A percentile compares a stretch with the other conserved stretches of the same genome.
Evolutionary conservation across 2,113 vertebrate genomes (phyloP).

Genomic region (human): GRCh38 chr1:209862001-209862500

Average conservation of each 20-base stretch:
- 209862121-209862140: not conserved
- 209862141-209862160: not conserved
- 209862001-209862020: not conserved
- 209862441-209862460: not conserved
- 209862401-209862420: not conserved
- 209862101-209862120: not conserved
- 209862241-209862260: not conserved
- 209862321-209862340: not conserved
- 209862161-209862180: not conserved
- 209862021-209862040: not conserved
- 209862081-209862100: not conserved
- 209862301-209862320: not conserved
- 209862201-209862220: not conserved
- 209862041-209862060: not conserved
- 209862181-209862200: not conserved
- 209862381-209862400: not conserved
- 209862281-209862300: not conserved
- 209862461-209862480: not conserved
- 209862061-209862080: not conserved
- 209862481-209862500: not conserved
- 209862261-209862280: not conserved
- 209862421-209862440: accelerated
- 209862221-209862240: not conserved
- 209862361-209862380: not conserved
- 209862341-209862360: not conserved